phyloP scores from a whole-genome alignment of 2,888 invertebrate genomes.

The Achlya flavicornis region DNA sequence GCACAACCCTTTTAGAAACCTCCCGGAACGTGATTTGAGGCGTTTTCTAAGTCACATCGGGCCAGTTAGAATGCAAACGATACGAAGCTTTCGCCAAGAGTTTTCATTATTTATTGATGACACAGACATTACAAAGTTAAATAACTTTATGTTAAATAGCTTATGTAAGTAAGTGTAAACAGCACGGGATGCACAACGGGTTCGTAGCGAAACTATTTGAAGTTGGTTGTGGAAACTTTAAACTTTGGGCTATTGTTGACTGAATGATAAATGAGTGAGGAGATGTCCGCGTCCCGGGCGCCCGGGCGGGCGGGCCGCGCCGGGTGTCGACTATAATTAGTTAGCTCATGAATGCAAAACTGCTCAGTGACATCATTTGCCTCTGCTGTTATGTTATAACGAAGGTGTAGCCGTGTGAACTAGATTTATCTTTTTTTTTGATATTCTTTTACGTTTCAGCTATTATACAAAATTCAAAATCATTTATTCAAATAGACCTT shows the following conservation, averaged over 20 bases:
- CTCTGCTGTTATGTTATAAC: not conserved
- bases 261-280: not conserved
- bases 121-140: not conserved
- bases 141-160: not conserved
- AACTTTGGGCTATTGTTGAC: slow-evolving; percentile 4
- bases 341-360: slow-evolving; percentile 2
- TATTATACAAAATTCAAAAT: no score
- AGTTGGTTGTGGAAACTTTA: slow-evolving; percentile 1
- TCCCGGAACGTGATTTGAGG: no score
- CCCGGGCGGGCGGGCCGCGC: not conserved
- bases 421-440: not conserved
- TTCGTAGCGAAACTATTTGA: not conserved
- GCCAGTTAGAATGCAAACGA: no score
- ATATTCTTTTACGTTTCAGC: no score
- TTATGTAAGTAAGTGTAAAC: not conserved
- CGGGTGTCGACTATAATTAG: slow-evolving; percentile 4
- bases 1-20: no score
- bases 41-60: no score
- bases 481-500: no score
- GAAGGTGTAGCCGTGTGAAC: not conserved
- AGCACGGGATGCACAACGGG: slow-evolving; percentile 6
- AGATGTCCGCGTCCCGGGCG: not conserved
- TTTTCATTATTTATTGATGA: no score
- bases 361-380: not conserved
- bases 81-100: not conserved